Conservation (phyloP, 2,113 vertebrate genomes). For the Piliocolobus tephrosceles region DNA sequence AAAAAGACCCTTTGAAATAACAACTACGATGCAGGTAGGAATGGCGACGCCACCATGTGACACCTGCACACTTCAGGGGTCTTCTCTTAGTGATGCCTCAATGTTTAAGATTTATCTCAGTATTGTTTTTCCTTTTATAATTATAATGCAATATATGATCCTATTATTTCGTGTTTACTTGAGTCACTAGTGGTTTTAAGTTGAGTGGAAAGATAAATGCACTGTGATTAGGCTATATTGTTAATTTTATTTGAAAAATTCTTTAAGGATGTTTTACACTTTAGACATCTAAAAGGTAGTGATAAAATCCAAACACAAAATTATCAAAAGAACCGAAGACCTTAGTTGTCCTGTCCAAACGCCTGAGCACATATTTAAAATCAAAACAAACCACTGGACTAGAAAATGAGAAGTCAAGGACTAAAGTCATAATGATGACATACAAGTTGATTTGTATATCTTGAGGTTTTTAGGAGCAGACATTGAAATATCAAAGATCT, state of each 20-base stretch:
- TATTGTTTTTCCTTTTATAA: not conserved
- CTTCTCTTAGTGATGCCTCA: not conserved
- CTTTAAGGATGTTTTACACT: not conserved
- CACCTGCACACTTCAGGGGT: no score
- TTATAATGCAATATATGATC: not conserved
- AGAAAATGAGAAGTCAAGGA: slow-evolving; percentile 57
- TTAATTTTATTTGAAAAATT: not conserved
- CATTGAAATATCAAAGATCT: not conserved
- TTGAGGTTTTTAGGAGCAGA: slow-evolving; percentile 41
- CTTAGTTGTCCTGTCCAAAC: not conserved
- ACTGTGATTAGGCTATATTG: not conserved
- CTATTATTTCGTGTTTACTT: not conserved
- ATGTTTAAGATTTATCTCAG: not conserved
- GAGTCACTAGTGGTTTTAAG: not conserved
- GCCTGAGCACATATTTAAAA: not conserved
- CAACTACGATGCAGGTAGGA: not conserved
- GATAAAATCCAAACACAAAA: slow-evolving; percentile 1
- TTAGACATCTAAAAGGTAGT: not conserved
- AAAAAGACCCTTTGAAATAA: not conserved
- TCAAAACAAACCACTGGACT: not conserved
- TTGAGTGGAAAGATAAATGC: not conserved
- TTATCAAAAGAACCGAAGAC: not conserved
- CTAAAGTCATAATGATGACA: slow-evolving; percentile 21
- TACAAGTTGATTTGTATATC: slow-evolving; percentile 33
- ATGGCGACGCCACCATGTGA: accelerated